Percentiles rank a stretch among this genome's conserved stretches.
Conservation (phyloP, 2,888 invertebrate genomes). For the Boloria selene region DNA sequence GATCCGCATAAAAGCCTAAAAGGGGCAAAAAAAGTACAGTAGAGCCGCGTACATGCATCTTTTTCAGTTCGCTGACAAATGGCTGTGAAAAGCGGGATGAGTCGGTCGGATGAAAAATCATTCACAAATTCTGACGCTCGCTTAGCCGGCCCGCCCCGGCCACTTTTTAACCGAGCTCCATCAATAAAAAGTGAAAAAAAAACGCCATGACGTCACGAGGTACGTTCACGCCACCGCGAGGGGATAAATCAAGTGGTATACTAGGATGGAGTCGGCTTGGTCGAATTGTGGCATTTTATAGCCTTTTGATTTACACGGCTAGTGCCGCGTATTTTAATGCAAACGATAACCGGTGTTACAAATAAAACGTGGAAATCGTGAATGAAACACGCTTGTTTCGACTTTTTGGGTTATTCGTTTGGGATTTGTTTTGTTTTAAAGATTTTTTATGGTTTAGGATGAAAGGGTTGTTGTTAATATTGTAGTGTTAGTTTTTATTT, state of each 20-base stretch:
- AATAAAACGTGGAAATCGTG: slow-evolving; percentile 47
- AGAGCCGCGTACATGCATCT: slow-evolving; percentile 73
- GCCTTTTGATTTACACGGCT: slow-evolving; percentile 72
- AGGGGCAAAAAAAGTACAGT: slow-evolving; percentile 62
- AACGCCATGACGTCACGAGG: slow-evolving; percentile 78
- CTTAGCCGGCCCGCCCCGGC: slow-evolving; percentile 64
- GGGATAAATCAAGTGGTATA: slow-evolving; percentile 73
- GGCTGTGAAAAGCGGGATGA: slow-evolving; percentile 76
- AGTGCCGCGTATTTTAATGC: slow-evolving; percentile 61
- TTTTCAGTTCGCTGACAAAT: slow-evolving; percentile 79
- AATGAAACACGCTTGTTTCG: slow-evolving; percentile 43
- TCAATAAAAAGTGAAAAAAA: slow-evolving; percentile 72
- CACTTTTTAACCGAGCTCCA: slow-evolving; percentile 77
- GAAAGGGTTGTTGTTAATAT: background rate
- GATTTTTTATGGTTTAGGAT: background rate
- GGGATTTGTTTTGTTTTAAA: slow-evolving; percentile 20
- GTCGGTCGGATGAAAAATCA: slow-evolving; percentile 73
- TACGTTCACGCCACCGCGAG: slow-evolving; percentile 76
- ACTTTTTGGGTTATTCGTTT: slow-evolving; percentile 27
- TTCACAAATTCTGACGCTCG: slow-evolving; percentile 77
- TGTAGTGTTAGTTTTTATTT: no score
- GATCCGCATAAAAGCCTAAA: slow-evolving; percentile 79
- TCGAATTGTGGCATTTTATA: slow-evolving; percentile 70
- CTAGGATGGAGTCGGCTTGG: slow-evolving; percentile 74
- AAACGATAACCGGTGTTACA: slow-evolving; percentile 48